Conservation (phyloP, 1,140 invertebrate species). For the Battus philenor region DNA sequence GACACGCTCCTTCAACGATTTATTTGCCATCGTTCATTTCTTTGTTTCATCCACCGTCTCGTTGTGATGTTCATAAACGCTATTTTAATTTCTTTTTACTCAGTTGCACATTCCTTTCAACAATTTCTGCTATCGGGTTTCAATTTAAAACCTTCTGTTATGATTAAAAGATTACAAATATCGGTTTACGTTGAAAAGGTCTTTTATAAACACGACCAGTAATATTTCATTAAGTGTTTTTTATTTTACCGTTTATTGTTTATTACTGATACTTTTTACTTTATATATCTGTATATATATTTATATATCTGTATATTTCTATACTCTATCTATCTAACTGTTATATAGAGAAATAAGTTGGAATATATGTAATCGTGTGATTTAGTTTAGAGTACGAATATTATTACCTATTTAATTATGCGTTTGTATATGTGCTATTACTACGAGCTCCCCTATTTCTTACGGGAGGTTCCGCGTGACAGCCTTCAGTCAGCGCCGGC, state of each 20-base stretch:
- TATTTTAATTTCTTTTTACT: neutral
- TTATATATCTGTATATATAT: no score
- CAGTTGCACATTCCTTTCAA: conserved; percentile 4
- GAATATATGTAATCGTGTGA: no score
- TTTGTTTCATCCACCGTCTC: conserved; percentile 8
- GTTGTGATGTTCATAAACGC: neutral
- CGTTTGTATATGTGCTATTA: conserved; percentile 2
- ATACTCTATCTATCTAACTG: no score
- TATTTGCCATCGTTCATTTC: conserved; percentile 18
- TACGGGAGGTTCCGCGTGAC: conserved; percentile 48
- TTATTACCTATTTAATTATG: no score
- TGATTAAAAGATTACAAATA: conserved; percentile 10
- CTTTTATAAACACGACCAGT: no score
- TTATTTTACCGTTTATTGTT: no score
- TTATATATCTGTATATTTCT: no score
- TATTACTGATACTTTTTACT: no score
- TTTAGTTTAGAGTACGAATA: no score
- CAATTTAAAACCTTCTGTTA: conserved; percentile 15
- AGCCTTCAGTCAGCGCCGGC: conserved; percentile 62
- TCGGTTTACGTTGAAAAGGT: no score
- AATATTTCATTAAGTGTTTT: no score
- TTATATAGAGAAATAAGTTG: no score
- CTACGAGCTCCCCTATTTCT: conserved; percentile 36
- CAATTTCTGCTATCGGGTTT: conserved; percentile 14
- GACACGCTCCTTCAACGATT: conserved; percentile 13